Percentiles rank a stretch among this genome's conserved stretches.
phyloP scores from a whole-genome alignment of 2,888 invertebrate species.

The Seira musarum region DNA sequence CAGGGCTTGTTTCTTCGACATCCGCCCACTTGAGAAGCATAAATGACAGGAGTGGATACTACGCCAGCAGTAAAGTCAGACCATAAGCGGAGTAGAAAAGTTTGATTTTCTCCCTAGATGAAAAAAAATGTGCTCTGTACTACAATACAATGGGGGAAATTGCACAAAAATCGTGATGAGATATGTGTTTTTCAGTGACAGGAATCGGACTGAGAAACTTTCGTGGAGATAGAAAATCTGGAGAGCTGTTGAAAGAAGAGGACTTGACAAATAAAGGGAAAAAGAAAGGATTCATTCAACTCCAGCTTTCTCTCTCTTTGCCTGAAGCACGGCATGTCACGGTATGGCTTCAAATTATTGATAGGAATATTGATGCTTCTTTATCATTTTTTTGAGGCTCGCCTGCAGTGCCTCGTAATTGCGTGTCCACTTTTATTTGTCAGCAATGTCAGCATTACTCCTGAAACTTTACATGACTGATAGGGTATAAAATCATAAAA shows the following conservation, averaged over 20 bases:
- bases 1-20: conserved; percentile 44
- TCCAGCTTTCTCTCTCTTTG: background rate
- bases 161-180: conserved; percentile 23
- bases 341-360: background rate
- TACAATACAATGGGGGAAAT: background rate
- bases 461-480: too few relatives aligned
- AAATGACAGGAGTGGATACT: conserved; percentile 46
- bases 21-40: conserved; percentile 52
- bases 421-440: too few relatives aligned
- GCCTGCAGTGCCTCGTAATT: background rate
- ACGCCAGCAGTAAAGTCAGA: conserved; percentile 26
- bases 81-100: conserved; percentile 15
- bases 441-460: too few relatives aligned
- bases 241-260: conserved; percentile 61
- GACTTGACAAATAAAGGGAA: conserved; percentile 47
- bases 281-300: conserved; percentile 38
- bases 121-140: background rate
- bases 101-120: background rate
- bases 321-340: background rate
- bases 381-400: background rate
- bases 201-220: conserved; percentile 45
- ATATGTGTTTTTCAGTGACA: conserved; percentile 21
- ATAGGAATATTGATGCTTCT: background rate
- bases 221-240: conserved; percentile 48
- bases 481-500: background rate